Conservation (phyloP, 2,113 vertebrate species). For the Datnioides undecimradiatus region DNA sequence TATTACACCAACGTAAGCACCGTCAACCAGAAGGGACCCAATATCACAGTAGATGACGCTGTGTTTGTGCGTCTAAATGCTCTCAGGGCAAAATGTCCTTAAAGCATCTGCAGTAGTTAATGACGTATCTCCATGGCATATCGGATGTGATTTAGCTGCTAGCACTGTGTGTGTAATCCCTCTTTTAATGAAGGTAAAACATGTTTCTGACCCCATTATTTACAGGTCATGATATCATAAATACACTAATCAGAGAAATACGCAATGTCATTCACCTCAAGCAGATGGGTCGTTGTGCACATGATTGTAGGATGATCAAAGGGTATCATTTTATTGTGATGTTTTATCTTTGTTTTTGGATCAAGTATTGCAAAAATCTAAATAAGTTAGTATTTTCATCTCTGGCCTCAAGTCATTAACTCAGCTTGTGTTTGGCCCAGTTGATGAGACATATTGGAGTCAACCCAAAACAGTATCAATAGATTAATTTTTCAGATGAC, state of each 20-base stretch:
- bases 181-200: conserved; percentile 62
- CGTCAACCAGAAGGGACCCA: neutral
- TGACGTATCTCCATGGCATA: conserved; percentile 40
- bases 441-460: neutral
- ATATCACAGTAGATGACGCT: conserved; percentile 32
- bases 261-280: neutral
- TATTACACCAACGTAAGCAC: conserved; percentile 8
- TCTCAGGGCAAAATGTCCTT: conserved; percentile 49
- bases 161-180: conserved; percentile 31
- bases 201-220: conserved; percentile 37
- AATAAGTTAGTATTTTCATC: neutral
- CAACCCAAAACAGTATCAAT: neutral
- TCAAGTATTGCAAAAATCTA: neutral
- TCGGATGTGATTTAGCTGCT: conserved; percentile 44
- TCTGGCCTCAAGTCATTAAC: neutral
- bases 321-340: neutral
- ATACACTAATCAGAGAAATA: too few species aligned
- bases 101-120: conserved; percentile 58
- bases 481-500: neutral
- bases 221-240: neutral
- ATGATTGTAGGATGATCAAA: neutral
- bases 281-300: neutral
- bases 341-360: neutral
- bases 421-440: neutral
- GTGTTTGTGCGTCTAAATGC: conserved; percentile 48